Conservation (phyloP, 2,888 invertebrate species). For the Dynastes grantii region DNA sequence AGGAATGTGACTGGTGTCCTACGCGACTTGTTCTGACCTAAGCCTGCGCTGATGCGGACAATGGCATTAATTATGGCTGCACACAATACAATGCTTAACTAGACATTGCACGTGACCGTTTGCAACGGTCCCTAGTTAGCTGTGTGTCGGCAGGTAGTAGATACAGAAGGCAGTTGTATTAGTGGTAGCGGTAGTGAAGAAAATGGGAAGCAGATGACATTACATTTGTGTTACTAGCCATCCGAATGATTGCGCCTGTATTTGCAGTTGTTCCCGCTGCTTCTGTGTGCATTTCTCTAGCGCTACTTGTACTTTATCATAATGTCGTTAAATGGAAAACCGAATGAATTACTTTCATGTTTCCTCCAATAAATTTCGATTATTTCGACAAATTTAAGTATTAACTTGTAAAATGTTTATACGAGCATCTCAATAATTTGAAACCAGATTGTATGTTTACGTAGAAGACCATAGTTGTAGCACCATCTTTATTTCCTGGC, state of each 20-base stretch:
- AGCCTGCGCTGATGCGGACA: slow-evolving; percentile 17
- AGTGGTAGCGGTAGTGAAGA: slow-evolving; percentile 21
- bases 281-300: neutral
- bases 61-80: slow-evolving; percentile 55
- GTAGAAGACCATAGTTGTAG: too few relatives aligned
- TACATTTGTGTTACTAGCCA: slow-evolving; percentile 57
- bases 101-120: slow-evolving; percentile 59
- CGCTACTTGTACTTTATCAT: neutral
- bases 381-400: too few relatives aligned
- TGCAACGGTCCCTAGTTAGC: slow-evolving; percentile 38
- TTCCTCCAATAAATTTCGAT: too few relatives aligned
- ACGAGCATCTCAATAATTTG: too few relatives aligned
- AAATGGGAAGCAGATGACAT: slow-evolving; percentile 50
- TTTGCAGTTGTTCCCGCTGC: slow-evolving; percentile 20
- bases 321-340: neutral
- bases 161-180: neutral
- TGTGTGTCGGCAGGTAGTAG: slow-evolving; percentile 49
- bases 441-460: too few relatives aligned
- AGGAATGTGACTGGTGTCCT: slow-evolving; percentile 39
- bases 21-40: slow-evolving; percentile 26
- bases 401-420: too few relatives aligned
- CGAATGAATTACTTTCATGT: too few relatives aligned
- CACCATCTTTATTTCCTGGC: too few relatives aligned
- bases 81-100: slow-evolving; percentile 53
- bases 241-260: slow-evolving; percentile 57